Percentiles rank a stretch among this genome's conserved stretches.
phyloP scores from a whole-genome alignment of 2,888 invertebrate genomes.

The Metellina segmentata region DNA sequence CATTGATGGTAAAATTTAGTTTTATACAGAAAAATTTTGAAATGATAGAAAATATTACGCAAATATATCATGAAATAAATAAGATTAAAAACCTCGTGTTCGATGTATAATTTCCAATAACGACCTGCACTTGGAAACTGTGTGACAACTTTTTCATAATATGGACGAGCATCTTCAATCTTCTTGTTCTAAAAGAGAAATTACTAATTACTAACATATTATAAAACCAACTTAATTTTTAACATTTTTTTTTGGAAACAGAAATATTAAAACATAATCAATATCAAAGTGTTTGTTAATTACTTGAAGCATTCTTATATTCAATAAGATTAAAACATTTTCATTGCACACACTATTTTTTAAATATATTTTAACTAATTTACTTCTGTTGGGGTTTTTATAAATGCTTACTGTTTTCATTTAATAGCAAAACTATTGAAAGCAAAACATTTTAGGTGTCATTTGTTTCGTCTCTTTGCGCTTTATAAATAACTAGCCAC shows the following conservation, averaged over 20 bases:
- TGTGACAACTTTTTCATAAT: slow-evolving; percentile 96
- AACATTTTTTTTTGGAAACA: background rate
- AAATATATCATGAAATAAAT: slow-evolving; percentile 63
- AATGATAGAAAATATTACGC: slow-evolving; percentile 32
- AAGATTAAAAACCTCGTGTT: slow-evolving; percentile 89
- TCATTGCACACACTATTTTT: no score
- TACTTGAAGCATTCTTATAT: no score
- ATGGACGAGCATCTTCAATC: slow-evolving; percentile 90
- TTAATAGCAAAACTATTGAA: no score
- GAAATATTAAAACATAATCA: background rate
- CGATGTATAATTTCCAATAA: slow-evolving; percentile 99
- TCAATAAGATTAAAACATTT: no score
- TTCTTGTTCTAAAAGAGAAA: slow-evolving; percentile 78
- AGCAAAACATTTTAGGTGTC: no score
- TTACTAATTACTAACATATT: background rate
- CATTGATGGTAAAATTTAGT: background rate
- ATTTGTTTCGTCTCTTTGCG: no score
- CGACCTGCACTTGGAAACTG: slow-evolving; percentile 98
- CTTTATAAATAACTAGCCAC: no score
- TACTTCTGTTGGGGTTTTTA: no score
- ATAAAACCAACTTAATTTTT: background rate
- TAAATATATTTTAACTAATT: no score
- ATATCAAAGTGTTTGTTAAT: no score
- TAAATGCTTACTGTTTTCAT: no score
- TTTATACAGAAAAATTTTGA: slow-evolving; percentile 29